These are phyloP conservation scores for Liparis tanakae DNA, from an alignment of 2,797 vertebrate genomes.

Conservation along the genomic window DNA sequence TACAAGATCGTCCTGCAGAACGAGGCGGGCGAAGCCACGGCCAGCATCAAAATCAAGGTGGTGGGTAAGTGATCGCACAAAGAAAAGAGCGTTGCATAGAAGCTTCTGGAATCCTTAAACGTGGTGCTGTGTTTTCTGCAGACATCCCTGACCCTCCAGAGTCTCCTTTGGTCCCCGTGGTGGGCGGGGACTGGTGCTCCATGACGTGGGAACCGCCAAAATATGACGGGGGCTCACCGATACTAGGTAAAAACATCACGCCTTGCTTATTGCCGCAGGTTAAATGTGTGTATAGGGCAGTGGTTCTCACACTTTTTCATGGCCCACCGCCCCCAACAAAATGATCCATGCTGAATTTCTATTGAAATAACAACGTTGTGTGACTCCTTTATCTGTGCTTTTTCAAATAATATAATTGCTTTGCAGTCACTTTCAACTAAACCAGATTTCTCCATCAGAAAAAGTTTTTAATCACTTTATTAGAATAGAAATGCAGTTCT, in stretches of 20 bases:
- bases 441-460: too few relatives aligned
- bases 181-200: constrained; percentile 96
- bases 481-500: too few relatives aligned
- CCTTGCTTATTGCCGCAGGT: not conserved
- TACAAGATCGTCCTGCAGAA: constrained; percentile 96
- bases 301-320: too few relatives aligned
- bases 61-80: constrained; percentile 87
- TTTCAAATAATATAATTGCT: too few relatives aligned
- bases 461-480: too few relatives aligned
- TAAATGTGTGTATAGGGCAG: not conserved
- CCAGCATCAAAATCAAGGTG: constrained; percentile 93
- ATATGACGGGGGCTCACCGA: constrained; percentile 94
- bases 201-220: constrained; percentile 95
- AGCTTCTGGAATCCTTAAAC: constrained; percentile 1
- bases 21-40: constrained; percentile 94
- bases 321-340: too few relatives aligned
- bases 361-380: too few relatives aligned
- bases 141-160: constrained; percentile 95
- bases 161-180: constrained; percentile 88
- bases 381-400: too few relatives aligned
- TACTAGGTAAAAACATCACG: constrained; percentile 85
- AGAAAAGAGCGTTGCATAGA: not conserved
- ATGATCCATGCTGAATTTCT: too few relatives aligned
- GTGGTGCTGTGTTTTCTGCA: constrained; percentile 56
- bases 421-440: too few relatives aligned